Conservation (phyloP, 2,797 vertebrate genomes). For the Tachyglossus aculeatus region DNA sequence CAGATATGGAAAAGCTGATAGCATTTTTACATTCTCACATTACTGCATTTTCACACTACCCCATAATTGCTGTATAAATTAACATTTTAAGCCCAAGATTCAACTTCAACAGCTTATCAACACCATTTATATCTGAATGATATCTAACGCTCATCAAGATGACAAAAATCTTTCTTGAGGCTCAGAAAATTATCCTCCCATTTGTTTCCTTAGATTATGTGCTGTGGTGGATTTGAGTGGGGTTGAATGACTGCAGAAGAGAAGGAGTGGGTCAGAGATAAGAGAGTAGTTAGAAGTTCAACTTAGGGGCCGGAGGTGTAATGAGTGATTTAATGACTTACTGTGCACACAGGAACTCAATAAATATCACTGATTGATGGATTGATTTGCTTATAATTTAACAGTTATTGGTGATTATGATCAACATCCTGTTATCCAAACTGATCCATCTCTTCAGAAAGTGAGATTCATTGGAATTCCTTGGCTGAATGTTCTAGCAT, state of each 20-base stretch:
- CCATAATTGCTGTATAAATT: slow-evolving; percentile 60
- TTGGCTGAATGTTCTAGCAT: not conserved
- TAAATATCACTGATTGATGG: too few relatives aligned
- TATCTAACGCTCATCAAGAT: slow-evolving; percentile 11
- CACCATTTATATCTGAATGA: slow-evolving; percentile 30
- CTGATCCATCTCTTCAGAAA: not conserved
- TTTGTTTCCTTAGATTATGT: slow-evolving; percentile 34
- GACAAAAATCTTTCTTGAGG: slow-evolving; percentile 23
- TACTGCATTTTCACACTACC: slow-evolving; percentile 42
- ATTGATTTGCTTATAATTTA: too few relatives aligned
- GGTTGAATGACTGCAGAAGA: too few relatives aligned
- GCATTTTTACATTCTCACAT: slow-evolving; percentile 35
- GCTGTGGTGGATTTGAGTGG: too few relatives aligned
- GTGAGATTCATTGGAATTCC: slow-evolving; percentile 28
- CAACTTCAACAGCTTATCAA: slow-evolving; percentile 31
- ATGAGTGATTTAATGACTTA: too few relatives aligned
- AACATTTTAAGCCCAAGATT: slow-evolving; percentile 47
- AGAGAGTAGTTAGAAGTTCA: too few relatives aligned
- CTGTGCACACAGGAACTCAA: too few relatives aligned
- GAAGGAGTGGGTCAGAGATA: too few relatives aligned
- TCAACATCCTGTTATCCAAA: slow-evolving; percentile 23
- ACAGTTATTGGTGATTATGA: slow-evolving; percentile 10
- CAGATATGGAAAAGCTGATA: slow-evolving; percentile 35
- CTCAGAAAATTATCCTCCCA: slow-evolving; percentile 9
- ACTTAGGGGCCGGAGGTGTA: too few relatives aligned